Evolutionary conservation across 2,113 vertebrate species (phyloP).

Genomic region (Pristiophorus japonicus): DNA sequence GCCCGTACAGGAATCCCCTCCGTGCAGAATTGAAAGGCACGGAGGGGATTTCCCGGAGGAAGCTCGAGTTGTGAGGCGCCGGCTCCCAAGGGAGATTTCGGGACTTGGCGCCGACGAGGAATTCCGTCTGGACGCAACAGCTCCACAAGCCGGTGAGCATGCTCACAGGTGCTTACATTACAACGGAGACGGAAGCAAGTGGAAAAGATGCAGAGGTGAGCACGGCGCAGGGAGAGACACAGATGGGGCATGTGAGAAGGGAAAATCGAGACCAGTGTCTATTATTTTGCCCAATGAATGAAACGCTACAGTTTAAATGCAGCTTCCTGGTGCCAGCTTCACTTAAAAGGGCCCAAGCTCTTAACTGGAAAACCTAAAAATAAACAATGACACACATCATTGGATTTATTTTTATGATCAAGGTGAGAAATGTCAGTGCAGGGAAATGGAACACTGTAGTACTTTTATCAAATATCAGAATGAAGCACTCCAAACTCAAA

Average conservation of each 20-base stretch:
- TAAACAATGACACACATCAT: not conserved
- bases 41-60: too few relatives aligned
- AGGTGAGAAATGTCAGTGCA: not conserved
- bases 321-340: not conserved
- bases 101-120: too few relatives aligned
- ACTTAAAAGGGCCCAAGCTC: not conserved
- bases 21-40: too few relatives aligned
- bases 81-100: too few relatives aligned
- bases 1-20: too few relatives aligned
- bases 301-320: not conserved
- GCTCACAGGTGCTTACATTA: too few relatives aligned
- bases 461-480: not conserved
- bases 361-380: not conserved
- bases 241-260: too few relatives aligned
- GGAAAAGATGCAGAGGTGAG: not conserved
- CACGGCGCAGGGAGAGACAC: not conserved
- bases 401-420: not conserved
- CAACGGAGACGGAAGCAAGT: not conserved
- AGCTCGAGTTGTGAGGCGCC: too few relatives aligned
- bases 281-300: not conserved
- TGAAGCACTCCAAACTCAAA: not conserved
- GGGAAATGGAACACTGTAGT: not conserved
- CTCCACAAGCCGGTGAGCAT: too few relatives aligned
- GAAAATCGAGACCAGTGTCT: not conserved
- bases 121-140: too few relatives aligned